These are phyloP conservation scores for Erythrocercus mccallii DNA, from an alignment of 2,113 vertebrate genomes.

Conservation along the genomic window DNA sequence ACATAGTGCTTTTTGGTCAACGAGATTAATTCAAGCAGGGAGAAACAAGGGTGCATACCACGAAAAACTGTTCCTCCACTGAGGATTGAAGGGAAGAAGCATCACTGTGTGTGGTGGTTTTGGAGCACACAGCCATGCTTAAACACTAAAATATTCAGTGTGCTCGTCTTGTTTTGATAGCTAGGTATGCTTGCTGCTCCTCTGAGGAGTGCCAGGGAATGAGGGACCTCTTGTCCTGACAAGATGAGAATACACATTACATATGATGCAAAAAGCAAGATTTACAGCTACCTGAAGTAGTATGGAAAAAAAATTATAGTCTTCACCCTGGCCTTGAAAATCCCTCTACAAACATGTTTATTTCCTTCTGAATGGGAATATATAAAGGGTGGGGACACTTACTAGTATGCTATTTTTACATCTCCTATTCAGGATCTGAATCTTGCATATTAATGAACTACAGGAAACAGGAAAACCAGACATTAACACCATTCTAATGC, in stretches of 20 bases:
- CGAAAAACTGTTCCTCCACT: not conserved
- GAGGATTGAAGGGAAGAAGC: not conserved
- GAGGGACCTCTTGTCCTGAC: not conserved
- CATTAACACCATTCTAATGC: conserved; percentile 6
- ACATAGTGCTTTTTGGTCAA: not conserved
- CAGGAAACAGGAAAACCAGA: not conserved
- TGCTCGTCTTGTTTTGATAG: not conserved
- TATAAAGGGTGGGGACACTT: not conserved
- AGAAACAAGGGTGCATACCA: not conserved
- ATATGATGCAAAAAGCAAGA: not conserved
- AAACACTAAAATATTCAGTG: not conserved
- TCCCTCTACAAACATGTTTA: not conserved
- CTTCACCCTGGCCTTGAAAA: not conserved
- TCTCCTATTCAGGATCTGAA: not conserved
- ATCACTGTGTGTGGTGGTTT: not conserved
- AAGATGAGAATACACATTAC: not conserved
- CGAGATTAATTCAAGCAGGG: conserved; percentile 14
- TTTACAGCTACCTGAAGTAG: not conserved
- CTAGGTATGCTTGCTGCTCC: not conserved
- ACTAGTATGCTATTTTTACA: not conserved
- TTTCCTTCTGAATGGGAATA: not conserved
- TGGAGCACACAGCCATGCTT: not conserved
- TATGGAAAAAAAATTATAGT: not conserved
- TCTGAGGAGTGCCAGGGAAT: not conserved
- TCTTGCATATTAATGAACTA: not conserved